Conservation (phyloP, 2,888 invertebrate species). For the Phymatocera aterrima region DNA sequence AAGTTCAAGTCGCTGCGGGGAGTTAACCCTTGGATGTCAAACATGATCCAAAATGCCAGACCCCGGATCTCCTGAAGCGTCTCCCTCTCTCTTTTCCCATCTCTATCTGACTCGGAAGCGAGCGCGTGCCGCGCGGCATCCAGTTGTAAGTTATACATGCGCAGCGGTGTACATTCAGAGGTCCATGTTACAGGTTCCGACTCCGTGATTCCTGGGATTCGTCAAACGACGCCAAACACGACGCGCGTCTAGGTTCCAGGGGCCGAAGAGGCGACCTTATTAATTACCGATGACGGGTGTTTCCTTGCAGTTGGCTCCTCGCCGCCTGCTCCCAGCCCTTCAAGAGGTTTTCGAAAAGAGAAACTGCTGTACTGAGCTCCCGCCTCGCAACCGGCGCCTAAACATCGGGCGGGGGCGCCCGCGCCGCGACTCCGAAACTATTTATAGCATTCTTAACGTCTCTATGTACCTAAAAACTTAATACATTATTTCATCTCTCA, state of each 20-base stretch:
- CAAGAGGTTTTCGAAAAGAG: neutral
- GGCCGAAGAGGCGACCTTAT: slow-evolving; percentile 50
- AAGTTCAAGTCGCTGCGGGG: neutral
- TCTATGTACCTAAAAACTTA: slow-evolving; percentile 23
- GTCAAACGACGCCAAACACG: slow-evolving; percentile 48
- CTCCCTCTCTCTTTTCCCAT: slow-evolving; percentile 16
- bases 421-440: slow-evolving; percentile 52
- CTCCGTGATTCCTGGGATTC: slow-evolving; percentile 42
- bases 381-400: slow-evolving; percentile 51
- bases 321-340: slow-evolving; percentile 33
- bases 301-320: slow-evolving; percentile 58
- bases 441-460: slow-evolving; percentile 52
- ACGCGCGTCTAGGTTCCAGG: neutral
- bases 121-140: too few species aligned
- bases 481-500: slow-evolving; percentile 22
- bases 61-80: neutral
- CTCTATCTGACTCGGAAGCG: slow-evolving; percentile 3
- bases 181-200: neutral
- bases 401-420: slow-evolving; percentile 55
- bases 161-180: neutral
- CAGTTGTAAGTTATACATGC: too few species aligned
- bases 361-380: slow-evolving; percentile 9
- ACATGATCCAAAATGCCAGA: neutral
- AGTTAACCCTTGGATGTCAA: neutral
- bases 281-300: slow-evolving; percentile 61